Conservation (phyloP, 1,140 invertebrate species). For the Bombus waltoni region DNA sequence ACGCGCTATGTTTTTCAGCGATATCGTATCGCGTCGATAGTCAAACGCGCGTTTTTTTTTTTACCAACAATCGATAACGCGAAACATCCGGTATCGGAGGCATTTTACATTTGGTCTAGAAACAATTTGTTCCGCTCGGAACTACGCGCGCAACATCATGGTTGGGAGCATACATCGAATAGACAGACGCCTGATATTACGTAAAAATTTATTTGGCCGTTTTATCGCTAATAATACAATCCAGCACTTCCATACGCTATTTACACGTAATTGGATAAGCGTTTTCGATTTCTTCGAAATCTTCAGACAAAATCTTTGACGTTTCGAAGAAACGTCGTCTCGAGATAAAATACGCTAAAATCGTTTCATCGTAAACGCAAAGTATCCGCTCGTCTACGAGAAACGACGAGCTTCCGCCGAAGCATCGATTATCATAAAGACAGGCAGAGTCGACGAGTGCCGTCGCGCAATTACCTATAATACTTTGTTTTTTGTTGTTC, state of each 20-base stretch:
- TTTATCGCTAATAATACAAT: neutral
- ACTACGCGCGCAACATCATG: too few relatives aligned
- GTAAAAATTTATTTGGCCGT: slow-evolving; percentile 31
- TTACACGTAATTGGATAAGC: slow-evolving; percentile 21
- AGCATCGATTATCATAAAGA: too few relatives aligned
- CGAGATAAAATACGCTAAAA: too few relatives aligned
- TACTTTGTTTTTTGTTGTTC: neutral
- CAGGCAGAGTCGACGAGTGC: too few relatives aligned
- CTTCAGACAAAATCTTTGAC: too few relatives aligned
- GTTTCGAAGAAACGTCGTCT: too few relatives aligned
- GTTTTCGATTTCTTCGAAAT: neutral
- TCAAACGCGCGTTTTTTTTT: neutral
- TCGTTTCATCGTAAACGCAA: too few relatives aligned
- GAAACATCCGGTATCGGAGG: neutral
- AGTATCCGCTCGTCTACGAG: neutral
- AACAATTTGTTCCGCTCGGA: neutral
- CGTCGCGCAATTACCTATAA: neutral
- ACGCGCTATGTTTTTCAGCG: neutral
- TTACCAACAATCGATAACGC: too few relatives aligned
- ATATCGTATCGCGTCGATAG: neutral
- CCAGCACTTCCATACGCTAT: neutral
- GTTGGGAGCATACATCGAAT: neutral
- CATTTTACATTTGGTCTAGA: neutral
- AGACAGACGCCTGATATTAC: neutral
- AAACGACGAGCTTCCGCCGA: neutral